Evolutionary conservation across 2,888 invertebrate genomes (phyloP), one percentile per base, ranked within the genome.

Genomic region (Neoascia interrupta): DNA sequence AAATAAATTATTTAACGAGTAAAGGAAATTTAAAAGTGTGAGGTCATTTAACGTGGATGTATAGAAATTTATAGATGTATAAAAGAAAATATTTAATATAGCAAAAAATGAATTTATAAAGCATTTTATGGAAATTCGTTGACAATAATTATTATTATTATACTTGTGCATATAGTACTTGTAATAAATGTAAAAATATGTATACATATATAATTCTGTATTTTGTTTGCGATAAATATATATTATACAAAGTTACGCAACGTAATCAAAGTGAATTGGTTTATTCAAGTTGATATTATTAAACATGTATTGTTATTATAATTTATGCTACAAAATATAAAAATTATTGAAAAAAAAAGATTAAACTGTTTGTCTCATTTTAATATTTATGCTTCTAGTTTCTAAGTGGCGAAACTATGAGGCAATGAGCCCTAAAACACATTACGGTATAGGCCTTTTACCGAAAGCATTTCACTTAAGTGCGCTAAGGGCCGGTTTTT

Each of bases 141-240:
- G 76, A 76, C 76, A 76, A 76, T 76, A 76, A 76, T 70, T 61
- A 70, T 49, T 61, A n/a, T 31, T 31, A 31, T n/a, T n/a, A n/a
- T 53, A 18, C 63, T 56, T 63, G 56, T 49, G 43, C 28, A 56
- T 47, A 43, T 51, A 61, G 28, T 61, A 1, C n/a, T 16, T 75
- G 54, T 63, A 69, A 21, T 53, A 47, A 39, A 64, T 58, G 31
- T 47, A 34, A 49, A 16, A 37, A 3, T 36, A 37, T 54, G 34
- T 56, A 75, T 39, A 36, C 23, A 13, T 60, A 60, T 60, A 6
- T 31, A n/a, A 2, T n/a, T 6, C 31, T 6, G 8, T 31, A 31
- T 31, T n/a, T 8, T 31, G 31, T 31, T n/a, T 31, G 8, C 2
- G 3, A 6, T 31, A n/a, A 2, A 31, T 31, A 31, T 5, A 6